Conservation (phyloP, 2,113 vertebrate genomes). For the Euleptes europaea region DNA sequence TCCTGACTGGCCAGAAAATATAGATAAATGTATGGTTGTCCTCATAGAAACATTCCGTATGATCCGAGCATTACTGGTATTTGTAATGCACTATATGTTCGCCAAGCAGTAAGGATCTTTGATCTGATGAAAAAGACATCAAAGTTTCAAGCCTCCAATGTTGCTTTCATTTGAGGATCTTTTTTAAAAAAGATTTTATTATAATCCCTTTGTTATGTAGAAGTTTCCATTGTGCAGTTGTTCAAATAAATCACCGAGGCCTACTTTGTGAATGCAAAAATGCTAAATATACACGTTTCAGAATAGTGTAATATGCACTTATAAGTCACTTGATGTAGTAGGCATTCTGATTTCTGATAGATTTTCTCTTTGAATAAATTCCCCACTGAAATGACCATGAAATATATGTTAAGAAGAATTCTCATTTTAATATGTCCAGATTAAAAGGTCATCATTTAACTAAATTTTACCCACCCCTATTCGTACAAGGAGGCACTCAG, state of each 20-base stretch:
- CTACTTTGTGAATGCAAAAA: background rate
- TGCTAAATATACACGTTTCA: background rate
- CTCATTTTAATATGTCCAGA: background rate
- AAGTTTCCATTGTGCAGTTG: fast-evolving
- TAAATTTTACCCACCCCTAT: background rate
- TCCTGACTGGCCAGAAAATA: background rate
- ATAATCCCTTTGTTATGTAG: background rate
- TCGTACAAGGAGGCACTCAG: background rate
- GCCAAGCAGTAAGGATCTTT: background rate
- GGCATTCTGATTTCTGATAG: background rate
- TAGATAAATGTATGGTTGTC: no score
- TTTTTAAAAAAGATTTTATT: background rate
- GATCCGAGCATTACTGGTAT: no score
- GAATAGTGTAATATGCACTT: background rate
- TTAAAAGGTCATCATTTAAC: background rate
- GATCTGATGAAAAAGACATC: no score
- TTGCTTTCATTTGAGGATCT: background rate
- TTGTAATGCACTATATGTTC: background rate
- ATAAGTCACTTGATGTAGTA: background rate
- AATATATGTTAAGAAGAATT: background rate
- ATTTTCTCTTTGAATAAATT: background rate
- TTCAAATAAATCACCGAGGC: background rate
- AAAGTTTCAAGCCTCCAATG: background rate
- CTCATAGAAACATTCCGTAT: no score
- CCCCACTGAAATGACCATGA: background rate